A percentile compares a stretch with the other conserved stretches of the same genome.
Evolutionary conservation across 1,140 invertebrate genomes (phyloP).

Genomic region (Archivesica marissinica): DNA sequence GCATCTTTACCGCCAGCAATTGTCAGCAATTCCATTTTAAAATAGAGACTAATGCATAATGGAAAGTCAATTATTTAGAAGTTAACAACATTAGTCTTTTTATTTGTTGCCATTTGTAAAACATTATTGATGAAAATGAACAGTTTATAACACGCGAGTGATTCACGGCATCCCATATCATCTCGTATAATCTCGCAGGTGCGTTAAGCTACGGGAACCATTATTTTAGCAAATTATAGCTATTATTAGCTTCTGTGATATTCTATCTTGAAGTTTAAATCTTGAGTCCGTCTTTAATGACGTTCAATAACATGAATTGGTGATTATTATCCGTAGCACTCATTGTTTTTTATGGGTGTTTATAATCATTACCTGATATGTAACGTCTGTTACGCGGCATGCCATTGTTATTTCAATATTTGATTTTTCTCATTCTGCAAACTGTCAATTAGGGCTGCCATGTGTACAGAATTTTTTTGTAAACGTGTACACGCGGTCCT

Average conservation of each 20-base stretch:
- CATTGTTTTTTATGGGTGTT: not conserved
- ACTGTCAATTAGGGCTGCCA: no score
- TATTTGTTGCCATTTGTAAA: constrained; percentile 38
- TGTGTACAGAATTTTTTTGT: no score
- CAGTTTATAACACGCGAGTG: constrained; percentile 17
- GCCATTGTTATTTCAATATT: constrained; percentile 9
- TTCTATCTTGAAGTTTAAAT: constrained; percentile 21
- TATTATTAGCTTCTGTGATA: constrained; percentile 2
- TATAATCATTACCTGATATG: not conserved
- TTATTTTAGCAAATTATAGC: constrained; percentile 7
- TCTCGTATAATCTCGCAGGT: constrained; percentile 34
- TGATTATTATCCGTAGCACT: not conserved
- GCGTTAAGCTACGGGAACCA: constrained; percentile 13
- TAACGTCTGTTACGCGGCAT: not conserved
- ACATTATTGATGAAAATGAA: constrained; percentile 17
- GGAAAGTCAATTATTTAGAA: constrained; percentile 28
- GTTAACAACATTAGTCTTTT: constrained; percentile 25
- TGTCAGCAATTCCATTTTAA: constrained; percentile 12
- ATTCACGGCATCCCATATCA: not conserved
- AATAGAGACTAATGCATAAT: constrained; percentile 18
- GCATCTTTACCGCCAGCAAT: not conserved
- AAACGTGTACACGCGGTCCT: no score
- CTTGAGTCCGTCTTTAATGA: constrained; percentile 22
- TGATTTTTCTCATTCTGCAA: no score
- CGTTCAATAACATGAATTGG: constrained; percentile 29